phyloP scores from a whole-genome alignment of 2,113 vertebrate genomes.

The Marcusenius ussheri region DNA sequence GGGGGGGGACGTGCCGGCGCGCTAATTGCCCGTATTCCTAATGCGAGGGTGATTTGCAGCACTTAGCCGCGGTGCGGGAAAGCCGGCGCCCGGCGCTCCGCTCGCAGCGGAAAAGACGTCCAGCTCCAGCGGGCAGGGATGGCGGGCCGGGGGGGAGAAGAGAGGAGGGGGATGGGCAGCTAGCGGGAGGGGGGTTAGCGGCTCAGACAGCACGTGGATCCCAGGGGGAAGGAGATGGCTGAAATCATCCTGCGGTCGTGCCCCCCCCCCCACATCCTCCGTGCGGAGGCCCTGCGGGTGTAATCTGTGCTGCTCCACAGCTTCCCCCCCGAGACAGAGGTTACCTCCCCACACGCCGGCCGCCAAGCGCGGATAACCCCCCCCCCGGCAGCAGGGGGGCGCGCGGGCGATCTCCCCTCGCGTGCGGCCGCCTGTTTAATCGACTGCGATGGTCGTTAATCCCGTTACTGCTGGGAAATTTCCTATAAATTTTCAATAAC shows the following conservation, averaged over 20 bases:
- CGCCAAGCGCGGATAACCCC: not conserved
- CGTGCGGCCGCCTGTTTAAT: not conserved
- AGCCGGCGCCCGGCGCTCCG: slow-evolving; percentile 49
- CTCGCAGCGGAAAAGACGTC: slow-evolving; percentile 54
- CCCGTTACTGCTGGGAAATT: not conserved
- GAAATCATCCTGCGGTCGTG: slow-evolving; percentile 11
- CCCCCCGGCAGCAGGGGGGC: slow-evolving; percentile 15
- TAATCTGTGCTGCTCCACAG: slow-evolving; percentile 6
- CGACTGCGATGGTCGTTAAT: not conserved
- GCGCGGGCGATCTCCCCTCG: not conserved
- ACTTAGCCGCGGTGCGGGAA: slow-evolving; percentile 54
- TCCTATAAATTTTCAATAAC: slow-evolving; percentile 2
- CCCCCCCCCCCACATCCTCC: slow-evolving; percentile 14
- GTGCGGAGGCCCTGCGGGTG: not conserved
- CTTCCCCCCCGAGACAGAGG: not conserved
- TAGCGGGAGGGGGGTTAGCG: slow-evolving; percentile 23
- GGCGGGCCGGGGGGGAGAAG: slow-evolving; percentile 16
- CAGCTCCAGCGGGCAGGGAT: slow-evolving; percentile 56
- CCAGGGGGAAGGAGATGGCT: slow-evolving; percentile 28
- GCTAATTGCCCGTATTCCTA: slow-evolving; percentile 67
- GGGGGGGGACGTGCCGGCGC: slow-evolving; percentile 48
- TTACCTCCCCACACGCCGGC: slow-evolving; percentile 35
- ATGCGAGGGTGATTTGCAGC: slow-evolving; percentile 65
- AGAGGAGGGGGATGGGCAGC: slow-evolving; percentile 57
- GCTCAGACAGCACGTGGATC: slow-evolving; percentile 6